These are phyloP conservation scores for Tiliacea aurago DNA, from an alignment of 2,888 invertebrate genomes.

Conservation along the genomic window DNA sequence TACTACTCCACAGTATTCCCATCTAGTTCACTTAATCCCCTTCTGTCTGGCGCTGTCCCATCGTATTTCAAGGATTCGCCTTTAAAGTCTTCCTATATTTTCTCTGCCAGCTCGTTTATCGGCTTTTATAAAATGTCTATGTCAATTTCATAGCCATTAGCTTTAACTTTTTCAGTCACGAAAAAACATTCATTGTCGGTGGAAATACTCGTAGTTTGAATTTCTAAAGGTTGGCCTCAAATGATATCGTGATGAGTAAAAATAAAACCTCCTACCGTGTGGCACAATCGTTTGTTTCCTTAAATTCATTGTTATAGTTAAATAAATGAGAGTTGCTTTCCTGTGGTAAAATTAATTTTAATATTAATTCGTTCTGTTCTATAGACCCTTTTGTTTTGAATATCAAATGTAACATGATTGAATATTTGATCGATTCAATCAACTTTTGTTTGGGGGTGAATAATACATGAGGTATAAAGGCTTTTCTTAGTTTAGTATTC, in stretches of 20 bases:
- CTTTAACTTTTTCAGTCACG: slow-evolving; percentile 12
- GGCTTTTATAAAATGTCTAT: slow-evolving; percentile 25
- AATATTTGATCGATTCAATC: slow-evolving; percentile 51
- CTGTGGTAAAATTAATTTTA: slow-evolving; percentile 41
- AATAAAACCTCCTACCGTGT: slow-evolving; percentile 49
- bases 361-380: slow-evolving; percentile 17
- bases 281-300: slow-evolving; percentile 27
- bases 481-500: slow-evolving; percentile 13
- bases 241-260: slow-evolving; percentile 39
- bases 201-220: neutral
- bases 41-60: slow-evolving; percentile 23
- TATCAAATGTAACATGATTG: slow-evolving; percentile 50
- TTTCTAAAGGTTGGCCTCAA: slow-evolving; percentile 2
- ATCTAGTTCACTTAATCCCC: slow-evolving; percentile 39
- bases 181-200: slow-evolving; percentile 12
- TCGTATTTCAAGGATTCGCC: slow-evolving; percentile 23
- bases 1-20: slow-evolving; percentile 12
- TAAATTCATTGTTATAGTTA: slow-evolving; percentile 45
- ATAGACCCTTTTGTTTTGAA: slow-evolving; percentile 40
- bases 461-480: slow-evolving; percentile 38
- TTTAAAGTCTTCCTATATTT: slow-evolving; percentile 34
- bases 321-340: slow-evolving; percentile 24
- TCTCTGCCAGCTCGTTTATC: slow-evolving; percentile 30
- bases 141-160: slow-evolving; percentile 27
- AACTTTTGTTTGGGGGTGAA: slow-evolving; percentile 57